Evolutionary conservation across 2,113 vertebrate genomes (phyloP), one percentile per base, ranked within the genome.

Genomic region (Neopipo cinnamomea): DNA sequence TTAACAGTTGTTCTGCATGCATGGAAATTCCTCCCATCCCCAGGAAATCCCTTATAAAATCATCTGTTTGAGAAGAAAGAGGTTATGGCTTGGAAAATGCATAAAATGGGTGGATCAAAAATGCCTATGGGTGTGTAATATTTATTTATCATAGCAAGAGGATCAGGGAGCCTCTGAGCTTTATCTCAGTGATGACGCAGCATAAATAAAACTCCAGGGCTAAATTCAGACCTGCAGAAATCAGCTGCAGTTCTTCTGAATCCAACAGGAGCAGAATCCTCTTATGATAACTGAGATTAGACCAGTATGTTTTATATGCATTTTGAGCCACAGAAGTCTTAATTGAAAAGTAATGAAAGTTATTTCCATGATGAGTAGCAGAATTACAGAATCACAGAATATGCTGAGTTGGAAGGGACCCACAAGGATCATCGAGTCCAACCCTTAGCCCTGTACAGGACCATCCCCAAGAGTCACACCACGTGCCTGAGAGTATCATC

Each of bases 21-120:
- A 80, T 41, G 80, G 58, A 91, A 92, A 94, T 90, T 31, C 33
- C 4, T 77, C 18, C 37, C 73, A 50, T 68, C 67, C 70, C 25
- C 44, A 74, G 79, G 84, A 97, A 93, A 96, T 74, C 50, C 66
- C 84, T 92, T 94, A 76, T 71, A 41, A 90, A 86, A 86, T 88
- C 4, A 91, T 94, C 93, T 96, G 81, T 75, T 95, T 76, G 53
- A 96, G 81, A 61, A 95, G 49, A 47, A 94, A 50, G 14, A 70
- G 84, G 65, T 41, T 92, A 86, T 85, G 46, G 85, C 53, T 95
- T 86, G 82, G 88, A 95, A 93, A 95, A 91, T 70, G 56, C 72
- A 85, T 35, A 28, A 80, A 93, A 91, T 25, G 33, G 68, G 66
- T 79, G 41, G 78, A 88, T 49, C 47, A 95, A 93, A 95, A 95